Evolutionary conservation across 2,797 vertebrate genomes (phyloP), one percentile per base, ranked within the genome.

Genomic region (Periparus ater): DNA sequence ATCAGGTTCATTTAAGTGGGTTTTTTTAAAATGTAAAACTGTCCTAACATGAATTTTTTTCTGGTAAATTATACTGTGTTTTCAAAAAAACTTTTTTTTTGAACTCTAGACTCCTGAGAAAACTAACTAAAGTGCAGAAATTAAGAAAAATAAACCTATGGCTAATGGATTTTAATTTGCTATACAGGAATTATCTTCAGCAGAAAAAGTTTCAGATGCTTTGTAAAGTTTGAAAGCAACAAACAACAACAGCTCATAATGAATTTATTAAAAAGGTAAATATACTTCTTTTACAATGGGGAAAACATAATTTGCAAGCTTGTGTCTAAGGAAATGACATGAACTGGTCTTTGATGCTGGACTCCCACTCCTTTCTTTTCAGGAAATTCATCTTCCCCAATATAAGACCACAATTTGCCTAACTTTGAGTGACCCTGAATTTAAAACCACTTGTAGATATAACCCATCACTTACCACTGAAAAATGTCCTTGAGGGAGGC

Each of bases 381-480:
- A 70, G 51, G 29, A 74, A 65, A 50, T 50, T 55, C 1, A 32
- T 32, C 40, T 80, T 88, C 18, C 45, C 26, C 50, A 57, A 8
- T 20, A 50, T 2, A 12, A 30, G 36, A 66, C 22, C 1, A 2
- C 23, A 54, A 30, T 61, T 67, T 58, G 27, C 13, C 19, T 20
- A 50, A 42, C 12, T 61, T n/a, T n/a, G 20, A 91, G 45, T 32
- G 62, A 61, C 2, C 19, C 38, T 45, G 32, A 72, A 21, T 67
- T 62, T 78, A 29, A 76, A 76, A 77, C 13, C 23, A 38, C 30
- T 12, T 10, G 27, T 17, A 75, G 38, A 71, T 76, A 71, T 18
- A 55, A 63, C 34, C 3, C 29, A 44, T 25, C 90, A 95, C 97
- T 97, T 96, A 98, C 98, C 97, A 85, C 75, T 96, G 30, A 94